These are phyloP conservation scores for Leptopilina drosophilae DNA, from an alignment of 2,888 invertebrate species.

Conservation along the genomic window DNA sequence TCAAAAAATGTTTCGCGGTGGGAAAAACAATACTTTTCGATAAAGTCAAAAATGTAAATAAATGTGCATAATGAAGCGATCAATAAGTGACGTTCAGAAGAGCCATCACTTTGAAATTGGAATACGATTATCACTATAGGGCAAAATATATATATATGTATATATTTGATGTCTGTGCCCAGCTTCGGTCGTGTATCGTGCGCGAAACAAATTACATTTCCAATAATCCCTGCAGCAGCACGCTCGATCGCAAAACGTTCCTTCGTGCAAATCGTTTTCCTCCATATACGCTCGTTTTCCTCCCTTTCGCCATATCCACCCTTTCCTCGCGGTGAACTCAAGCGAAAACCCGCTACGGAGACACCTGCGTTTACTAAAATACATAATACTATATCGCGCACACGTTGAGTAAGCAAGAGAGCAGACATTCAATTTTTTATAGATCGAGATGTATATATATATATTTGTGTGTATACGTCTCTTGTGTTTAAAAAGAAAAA, in stretches of 20 bases:
- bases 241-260: conserved; percentile 58
- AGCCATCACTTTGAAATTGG: conserved; percentile 52
- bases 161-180: conserved; percentile 46
- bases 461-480: no score
- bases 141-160: conserved; percentile 50
- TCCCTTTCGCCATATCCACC: conserved; percentile 27
- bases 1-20: no score
- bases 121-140: conserved; percentile 42
- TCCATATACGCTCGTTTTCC: conserved; percentile 36
- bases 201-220: conserved; percentile 60
- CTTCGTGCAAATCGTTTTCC: conserved; percentile 53
- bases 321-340: conserved; percentile 21
- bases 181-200: conserved; percentile 47
- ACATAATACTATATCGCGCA: not conserved
- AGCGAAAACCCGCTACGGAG: conserved; percentile 37
- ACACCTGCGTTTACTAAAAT: conserved; percentile 29
- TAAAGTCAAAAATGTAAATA: no score
- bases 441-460: no score
- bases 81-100: not conserved
- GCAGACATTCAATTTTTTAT: conserved; percentile 17
- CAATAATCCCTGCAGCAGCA: conserved; percentile 57
- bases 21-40: no score
- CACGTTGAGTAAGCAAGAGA: not conserved
- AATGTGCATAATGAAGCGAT: not conserved
- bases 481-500: no score